Conservation (phyloP, 2,113 vertebrate species). For the Chionis minor region DNA sequence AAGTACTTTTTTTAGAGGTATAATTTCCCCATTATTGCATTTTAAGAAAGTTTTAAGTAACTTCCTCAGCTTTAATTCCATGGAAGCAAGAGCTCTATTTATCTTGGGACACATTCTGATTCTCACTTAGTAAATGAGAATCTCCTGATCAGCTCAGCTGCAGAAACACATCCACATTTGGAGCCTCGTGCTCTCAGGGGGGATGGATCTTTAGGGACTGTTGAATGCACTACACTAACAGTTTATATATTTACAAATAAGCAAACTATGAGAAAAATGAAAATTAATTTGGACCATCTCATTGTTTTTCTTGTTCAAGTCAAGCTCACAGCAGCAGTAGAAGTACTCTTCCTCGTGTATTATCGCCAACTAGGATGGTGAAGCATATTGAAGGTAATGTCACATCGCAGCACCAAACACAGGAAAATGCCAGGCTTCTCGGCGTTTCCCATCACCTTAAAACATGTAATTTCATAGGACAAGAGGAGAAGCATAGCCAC, state of each 20-base stretch:
- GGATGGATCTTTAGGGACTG: neutral
- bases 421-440: neutral
- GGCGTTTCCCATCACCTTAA: neutral
- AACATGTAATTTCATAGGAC: neutral
- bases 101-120: neutral
- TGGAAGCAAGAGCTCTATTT: neutral
- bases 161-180: fast-evolving
- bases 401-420: neutral
- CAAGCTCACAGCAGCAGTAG: neutral
- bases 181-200: neutral
- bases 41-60: slow-evolving; percentile 27
- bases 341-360: neutral
- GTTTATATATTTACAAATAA: neutral
- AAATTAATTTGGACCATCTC: neutral
- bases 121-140: neutral
- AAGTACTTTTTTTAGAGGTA: neutral
- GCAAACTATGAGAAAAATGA: neutral
- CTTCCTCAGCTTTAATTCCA: neutral
- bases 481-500: neutral
- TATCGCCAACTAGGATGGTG: neutral
- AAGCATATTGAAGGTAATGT: neutral
- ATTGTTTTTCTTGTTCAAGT: neutral
- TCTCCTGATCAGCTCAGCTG: neutral
- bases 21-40: slow-evolving; percentile 11
- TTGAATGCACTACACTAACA: neutral